Conservation (phyloP, 1,140 invertebrate genomes). For the Neodiprion lecontei region DNA sequence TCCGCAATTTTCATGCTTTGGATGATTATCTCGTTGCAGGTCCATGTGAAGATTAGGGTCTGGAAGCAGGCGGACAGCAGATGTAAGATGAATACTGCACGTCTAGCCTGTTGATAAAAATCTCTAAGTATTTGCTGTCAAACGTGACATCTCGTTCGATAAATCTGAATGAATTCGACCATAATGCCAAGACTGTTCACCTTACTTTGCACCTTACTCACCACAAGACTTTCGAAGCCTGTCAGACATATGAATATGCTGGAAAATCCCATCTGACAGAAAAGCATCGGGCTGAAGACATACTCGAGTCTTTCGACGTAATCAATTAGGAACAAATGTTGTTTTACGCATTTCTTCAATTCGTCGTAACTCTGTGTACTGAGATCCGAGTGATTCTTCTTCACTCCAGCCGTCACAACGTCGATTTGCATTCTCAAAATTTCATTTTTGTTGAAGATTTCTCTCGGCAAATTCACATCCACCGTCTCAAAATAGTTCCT, state of each 20-base stretch:
- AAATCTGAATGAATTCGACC: no score
- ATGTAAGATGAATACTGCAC: conserved; percentile 27
- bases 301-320: conserved; percentile 37
- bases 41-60: conserved; percentile 28
- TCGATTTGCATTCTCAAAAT: background rate
- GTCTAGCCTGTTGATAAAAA: background rate
- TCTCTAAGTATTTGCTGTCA: no score
- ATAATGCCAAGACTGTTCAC: no score
- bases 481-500: background rate
- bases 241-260: conserved; percentile 37
- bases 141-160: no score
- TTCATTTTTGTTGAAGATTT: background rate
- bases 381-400: background rate
- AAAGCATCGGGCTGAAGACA: conserved; percentile 33
- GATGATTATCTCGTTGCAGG: conserved; percentile 25
- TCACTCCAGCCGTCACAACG: background rate
- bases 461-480: background rate
- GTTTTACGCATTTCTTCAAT: conserved; percentile 34
- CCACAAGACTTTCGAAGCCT: conserved; percentile 38
- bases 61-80: conserved; percentile 19
- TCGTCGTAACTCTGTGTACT: conserved; percentile 19
- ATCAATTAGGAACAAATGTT: conserved; percentile 39
- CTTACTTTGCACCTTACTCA: background rate
- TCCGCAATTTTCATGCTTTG: conserved; percentile 25
- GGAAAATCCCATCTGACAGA: conserved; percentile 34